A percentile compares a stretch with the other conserved stretches of the same genome.
phyloP scores from a whole-genome alignment of 2,113 vertebrate genomes.

The Parus major region DNA sequence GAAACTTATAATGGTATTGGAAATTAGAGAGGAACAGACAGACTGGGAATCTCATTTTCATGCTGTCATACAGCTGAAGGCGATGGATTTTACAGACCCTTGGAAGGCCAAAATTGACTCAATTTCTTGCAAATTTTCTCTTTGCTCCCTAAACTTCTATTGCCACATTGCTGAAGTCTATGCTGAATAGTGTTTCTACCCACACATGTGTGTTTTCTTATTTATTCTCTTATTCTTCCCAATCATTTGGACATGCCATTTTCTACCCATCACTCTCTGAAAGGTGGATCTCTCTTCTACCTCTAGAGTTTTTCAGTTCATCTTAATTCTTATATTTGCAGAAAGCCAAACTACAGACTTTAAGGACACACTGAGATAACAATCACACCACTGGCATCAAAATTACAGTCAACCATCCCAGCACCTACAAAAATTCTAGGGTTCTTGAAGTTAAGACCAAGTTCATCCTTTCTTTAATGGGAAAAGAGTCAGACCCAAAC shows the following conservation, averaged over 20 bases:
- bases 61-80: neutral
- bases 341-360: neutral
- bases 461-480: neutral
- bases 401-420: neutral
- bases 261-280: neutral
- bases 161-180: neutral
- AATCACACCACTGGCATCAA: neutral
- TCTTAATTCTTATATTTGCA: neutral
- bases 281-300: neutral
- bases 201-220: accelerated
- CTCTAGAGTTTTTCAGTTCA: neutral
- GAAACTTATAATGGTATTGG: neutral
- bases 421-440: neutral
- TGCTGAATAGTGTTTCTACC: neutral
- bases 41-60: neutral
- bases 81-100: neutral
- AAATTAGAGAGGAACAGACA: neutral
- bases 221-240: neutral
- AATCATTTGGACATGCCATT: neutral
- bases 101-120: neutral
- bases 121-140: neutral
- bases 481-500: neutral
- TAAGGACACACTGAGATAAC: neutral
- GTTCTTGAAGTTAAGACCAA: neutral
- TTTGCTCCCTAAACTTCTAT: neutral